Conservation (phyloP, 2,797 vertebrate genomes). For the Anguilla megastoma region DNA sequence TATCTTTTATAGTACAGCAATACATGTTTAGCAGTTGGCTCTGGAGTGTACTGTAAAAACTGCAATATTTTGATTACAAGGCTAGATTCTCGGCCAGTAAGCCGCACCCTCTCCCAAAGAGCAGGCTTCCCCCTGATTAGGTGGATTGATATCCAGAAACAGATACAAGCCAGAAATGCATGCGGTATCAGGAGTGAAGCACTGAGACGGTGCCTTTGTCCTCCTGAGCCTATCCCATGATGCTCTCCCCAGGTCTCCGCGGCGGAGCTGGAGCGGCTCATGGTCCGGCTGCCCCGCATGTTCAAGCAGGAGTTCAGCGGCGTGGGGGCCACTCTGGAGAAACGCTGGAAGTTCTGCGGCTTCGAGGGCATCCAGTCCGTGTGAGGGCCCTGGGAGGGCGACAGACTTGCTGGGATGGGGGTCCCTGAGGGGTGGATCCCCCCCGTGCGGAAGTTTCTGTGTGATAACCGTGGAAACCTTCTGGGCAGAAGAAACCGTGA, state of each 20-base stretch:
- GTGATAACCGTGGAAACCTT: not conserved
- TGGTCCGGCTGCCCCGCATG: constrained; percentile 88
- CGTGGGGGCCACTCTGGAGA: constrained; percentile 92
- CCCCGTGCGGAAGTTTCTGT: not conserved
- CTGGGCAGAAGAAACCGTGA: not conserved
- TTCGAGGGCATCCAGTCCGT: constrained; percentile 87
- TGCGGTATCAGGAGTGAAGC: not conserved
- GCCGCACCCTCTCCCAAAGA: not conserved
- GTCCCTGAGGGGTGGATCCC: constrained; percentile 39
- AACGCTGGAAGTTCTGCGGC: constrained; percentile 96
- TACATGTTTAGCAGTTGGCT: not conserved
- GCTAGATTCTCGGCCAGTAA: not conserved
- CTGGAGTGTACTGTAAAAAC: not conserved
- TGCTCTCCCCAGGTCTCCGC: constrained; percentile 80
- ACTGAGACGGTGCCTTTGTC: not conserved
- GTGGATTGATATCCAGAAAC: not conserved
- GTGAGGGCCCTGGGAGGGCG: constrained; percentile 64
- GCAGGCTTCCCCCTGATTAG: not conserved
- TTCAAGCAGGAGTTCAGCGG: constrained; percentile 95
- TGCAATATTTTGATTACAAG: not conserved
- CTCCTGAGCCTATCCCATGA: not conserved
- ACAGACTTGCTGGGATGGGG: constrained; percentile 39
- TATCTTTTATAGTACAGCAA: not conserved
- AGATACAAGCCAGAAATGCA: not conserved
- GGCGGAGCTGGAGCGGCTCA: constrained; percentile 86